A percentile compares a stretch with the other conserved stretches of the same genome.
Evolutionary conservation across 2,888 invertebrate genomes (phyloP).

Genomic region (Hermaeophaga mercurialis): DNA sequence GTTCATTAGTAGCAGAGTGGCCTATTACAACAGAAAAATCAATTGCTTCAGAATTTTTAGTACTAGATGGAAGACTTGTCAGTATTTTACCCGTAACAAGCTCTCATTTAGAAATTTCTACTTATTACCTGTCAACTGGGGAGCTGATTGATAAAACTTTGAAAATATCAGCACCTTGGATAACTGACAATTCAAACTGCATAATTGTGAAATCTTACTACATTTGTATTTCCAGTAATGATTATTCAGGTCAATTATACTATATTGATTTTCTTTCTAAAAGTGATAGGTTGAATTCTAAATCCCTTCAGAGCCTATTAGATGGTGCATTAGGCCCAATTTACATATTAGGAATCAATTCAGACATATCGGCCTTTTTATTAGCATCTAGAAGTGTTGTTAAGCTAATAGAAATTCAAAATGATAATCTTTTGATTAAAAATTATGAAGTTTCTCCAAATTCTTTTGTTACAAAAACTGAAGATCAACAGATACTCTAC

Average conservation of each 20-base stretch:
- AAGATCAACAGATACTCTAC: constrained; percentile 45
- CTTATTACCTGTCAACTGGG: constrained; percentile 67
- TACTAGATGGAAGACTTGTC: constrained; percentile 64
- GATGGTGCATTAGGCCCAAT: constrained; percentile 28
- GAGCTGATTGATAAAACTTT: constrained; percentile 62
- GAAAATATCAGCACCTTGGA: constrained; percentile 69
- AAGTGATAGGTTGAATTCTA: constrained; percentile 30
- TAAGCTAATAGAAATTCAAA: constrained; percentile 42
- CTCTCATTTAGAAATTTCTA: constrained; percentile 69
- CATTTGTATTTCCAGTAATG: constrained; percentile 65
- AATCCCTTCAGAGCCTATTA: constrained; percentile 37
- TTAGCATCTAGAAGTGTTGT: constrained; percentile 43
- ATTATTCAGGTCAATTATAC: constrained; percentile 59
- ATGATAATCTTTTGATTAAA: constrained; percentile 33
- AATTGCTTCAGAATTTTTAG: constrained; percentile 56
- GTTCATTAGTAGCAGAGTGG: constrained; percentile 80
- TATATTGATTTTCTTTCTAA: constrained; percentile 63
- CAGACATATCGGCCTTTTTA: constrained; percentile 40
- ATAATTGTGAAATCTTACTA: constrained; percentile 67
- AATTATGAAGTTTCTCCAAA: constrained; percentile 57
- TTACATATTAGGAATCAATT: constrained; percentile 40
- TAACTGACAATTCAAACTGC: constrained; percentile 59
- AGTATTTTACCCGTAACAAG: constrained; percentile 66
- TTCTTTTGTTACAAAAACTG: constrained; percentile 48
- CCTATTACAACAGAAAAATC: constrained; percentile 56